Percentiles rank a stretch among this genome's conserved stretches.
Conservation (phyloP, 2,888 invertebrate species). For the Lamellibrachia satsuma region DNA sequence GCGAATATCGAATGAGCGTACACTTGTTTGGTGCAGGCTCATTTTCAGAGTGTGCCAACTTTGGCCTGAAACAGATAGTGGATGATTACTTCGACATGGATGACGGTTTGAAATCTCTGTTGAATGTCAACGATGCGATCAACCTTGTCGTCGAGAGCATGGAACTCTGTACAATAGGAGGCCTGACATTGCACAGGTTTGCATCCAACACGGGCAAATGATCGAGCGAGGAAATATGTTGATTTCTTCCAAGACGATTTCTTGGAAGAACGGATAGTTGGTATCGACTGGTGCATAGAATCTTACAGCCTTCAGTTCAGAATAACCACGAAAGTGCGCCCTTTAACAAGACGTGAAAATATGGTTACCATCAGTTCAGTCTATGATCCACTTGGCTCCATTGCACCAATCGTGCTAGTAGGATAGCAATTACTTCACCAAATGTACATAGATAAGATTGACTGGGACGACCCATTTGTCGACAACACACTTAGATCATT, state of each 20-base stretch:
- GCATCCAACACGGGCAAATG: constrained; percentile 9
- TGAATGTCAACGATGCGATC: constrained; percentile 22
- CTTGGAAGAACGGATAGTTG: constrained; percentile 22
- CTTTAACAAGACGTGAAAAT: constrained; percentile 40
- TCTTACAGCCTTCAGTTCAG: constrained; percentile 42
- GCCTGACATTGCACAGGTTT: constrained; percentile 32
- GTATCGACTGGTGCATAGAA: constrained; percentile 43
- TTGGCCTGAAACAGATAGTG: background rate
- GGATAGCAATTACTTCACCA: constrained; percentile 42
- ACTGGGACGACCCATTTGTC: constrained; percentile 42
- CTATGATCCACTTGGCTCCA: constrained; percentile 45
- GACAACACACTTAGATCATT: background rate
- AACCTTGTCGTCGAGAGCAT: background rate
- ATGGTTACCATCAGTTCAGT: constrained; percentile 41
- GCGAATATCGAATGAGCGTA: constrained; percentile 30
- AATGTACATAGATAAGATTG: constrained; percentile 36
- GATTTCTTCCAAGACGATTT: background rate
- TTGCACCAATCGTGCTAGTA: constrained; percentile 41
- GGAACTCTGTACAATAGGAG: constrained; percentile 22
- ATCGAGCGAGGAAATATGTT: background rate
- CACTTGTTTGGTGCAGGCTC: constrained; percentile 32
- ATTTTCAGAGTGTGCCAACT: constrained; percentile 32
- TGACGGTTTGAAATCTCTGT: constrained; percentile 28
- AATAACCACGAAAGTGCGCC: constrained; percentile 36
- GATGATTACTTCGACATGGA: constrained; percentile 31